These are phyloP conservation scores for Oenanthe oenanthe DNA, from an alignment of 2,113 vertebrate genomes.

Conservation along the genomic window DNA sequence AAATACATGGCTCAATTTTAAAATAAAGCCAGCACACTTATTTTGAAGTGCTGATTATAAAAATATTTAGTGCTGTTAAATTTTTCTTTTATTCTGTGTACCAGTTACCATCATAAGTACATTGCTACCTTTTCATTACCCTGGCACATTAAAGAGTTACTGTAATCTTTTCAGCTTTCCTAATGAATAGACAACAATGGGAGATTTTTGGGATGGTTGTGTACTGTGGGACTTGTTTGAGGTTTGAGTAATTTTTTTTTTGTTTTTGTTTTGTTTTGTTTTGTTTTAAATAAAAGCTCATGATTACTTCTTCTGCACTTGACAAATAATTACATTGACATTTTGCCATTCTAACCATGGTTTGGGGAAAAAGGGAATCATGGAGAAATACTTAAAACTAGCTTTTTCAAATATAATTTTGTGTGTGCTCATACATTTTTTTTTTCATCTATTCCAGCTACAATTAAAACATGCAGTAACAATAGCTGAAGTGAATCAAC, in stretches of 20 bases:
- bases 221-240: background rate
- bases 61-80: background rate
- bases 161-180: background rate
- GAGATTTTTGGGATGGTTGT: background rate
- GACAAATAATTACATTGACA: background rate
- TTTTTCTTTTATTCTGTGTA: background rate
- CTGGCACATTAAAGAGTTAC: background rate
- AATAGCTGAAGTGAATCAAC: constrained; percentile 82
- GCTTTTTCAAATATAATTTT: background rate
- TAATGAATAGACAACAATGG: background rate
- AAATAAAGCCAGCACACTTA: background rate
- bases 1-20: background rate
- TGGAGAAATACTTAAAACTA: background rate
- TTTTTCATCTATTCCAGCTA: constrained; percentile 71
- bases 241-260: background rate
- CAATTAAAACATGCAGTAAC: constrained; percentile 85
- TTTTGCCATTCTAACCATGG: background rate
- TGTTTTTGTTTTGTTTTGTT: no score
- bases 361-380: background rate
- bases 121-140: background rate
- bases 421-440: background rate
- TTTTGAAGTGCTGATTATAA: background rate
- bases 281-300: background rate
- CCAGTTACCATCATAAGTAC: background rate
- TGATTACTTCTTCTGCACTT: background rate